Base-by-base conservation (phyloP, 2,797 vertebrate species). In the Tolypeutes matacus region DNA sequence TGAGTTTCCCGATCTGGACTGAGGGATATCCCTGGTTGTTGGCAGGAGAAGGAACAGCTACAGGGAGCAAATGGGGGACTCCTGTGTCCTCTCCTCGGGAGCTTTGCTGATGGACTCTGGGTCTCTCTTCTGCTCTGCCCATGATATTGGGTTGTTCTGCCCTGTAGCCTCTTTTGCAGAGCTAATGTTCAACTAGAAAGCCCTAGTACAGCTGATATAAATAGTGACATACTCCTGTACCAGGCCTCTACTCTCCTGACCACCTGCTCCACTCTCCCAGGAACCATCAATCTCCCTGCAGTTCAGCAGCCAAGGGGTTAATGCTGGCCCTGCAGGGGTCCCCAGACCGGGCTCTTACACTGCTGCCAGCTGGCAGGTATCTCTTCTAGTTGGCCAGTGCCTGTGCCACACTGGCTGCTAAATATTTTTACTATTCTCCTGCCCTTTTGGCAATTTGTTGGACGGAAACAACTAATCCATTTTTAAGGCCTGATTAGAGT, bases 401-500 rank as follows among this genome's bases (percentile, higher is more conserved):
- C 46, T 76, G 20, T 80, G 77, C 77, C 65, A 80, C 14, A 17
- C 34, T 65, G 11, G 49, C 42, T 89, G 53, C 64, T 62, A 91
- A 81, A 67, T 58, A 49, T n/a, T 46, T 70, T 65, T 87, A 67
- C 36, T n/a, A 81, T 64, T 64, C 56, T 83, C 89, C 58, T 84
- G 36, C 36, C 78, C 82, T 94, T 86, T 49, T 31, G 46, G 51
- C 46, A 69, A 56, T 77, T 42, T 95, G 51, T 75, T 90, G 75
- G 49, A 39, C 20, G 76, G 20, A 56, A 83, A 75, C 64, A 81
- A 82, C 25, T 82, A 56, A 42, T 72, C 27, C 23, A 60, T 51
- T 58, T 81, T 62, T 80, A 73, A 78, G 62, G 18, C 58, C n/a
- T 73, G 34, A 39, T 46, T 56, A 80, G 49, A 89, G 13, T 67